These are phyloP conservation scores for Diploptera punctata DNA, from an alignment of 2,888 invertebrate genomes.

Conservation along the genomic window DNA sequence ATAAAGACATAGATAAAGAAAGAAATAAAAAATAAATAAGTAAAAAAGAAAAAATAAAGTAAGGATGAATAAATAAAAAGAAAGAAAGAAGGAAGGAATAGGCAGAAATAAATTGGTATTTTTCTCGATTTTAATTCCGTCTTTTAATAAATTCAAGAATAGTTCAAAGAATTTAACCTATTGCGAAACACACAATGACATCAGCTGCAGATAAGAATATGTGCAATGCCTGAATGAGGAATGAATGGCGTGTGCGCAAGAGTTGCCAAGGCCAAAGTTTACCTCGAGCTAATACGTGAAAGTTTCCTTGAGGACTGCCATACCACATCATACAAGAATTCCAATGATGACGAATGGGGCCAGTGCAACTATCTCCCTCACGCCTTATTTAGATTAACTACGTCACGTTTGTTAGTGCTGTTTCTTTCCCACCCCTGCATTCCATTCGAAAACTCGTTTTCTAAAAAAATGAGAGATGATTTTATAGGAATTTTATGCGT, in stretches of 20 bases:
- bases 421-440: background rate
- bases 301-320: background rate
- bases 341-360: conserved; percentile 21
- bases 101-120: no score
- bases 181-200: background rate
- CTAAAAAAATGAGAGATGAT: background rate
- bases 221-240: background rate
- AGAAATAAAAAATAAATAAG: no score
- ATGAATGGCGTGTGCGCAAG: conserved; percentile 19
- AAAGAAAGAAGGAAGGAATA: no score
- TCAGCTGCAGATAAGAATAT: background rate
- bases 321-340: conserved; percentile 16
- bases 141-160: no score
- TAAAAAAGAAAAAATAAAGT: no score
- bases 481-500: no score
- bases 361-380: background rate
- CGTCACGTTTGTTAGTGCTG: background rate
- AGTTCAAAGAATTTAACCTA: no score
- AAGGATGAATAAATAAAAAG: no score
- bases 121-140: no score
- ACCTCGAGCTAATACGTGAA: conserved; percentile 19
- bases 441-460: background rate
- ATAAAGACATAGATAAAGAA: no score
- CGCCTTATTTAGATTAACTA: conserved; percentile 17
- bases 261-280: conserved; percentile 8